Percentiles rank a stretch among this genome's conserved stretches.
These are phyloP conservation scores for Apoda limacodes DNA, from an alignment of 2,888 invertebrate species.

Conservation along the genomic window DNA sequence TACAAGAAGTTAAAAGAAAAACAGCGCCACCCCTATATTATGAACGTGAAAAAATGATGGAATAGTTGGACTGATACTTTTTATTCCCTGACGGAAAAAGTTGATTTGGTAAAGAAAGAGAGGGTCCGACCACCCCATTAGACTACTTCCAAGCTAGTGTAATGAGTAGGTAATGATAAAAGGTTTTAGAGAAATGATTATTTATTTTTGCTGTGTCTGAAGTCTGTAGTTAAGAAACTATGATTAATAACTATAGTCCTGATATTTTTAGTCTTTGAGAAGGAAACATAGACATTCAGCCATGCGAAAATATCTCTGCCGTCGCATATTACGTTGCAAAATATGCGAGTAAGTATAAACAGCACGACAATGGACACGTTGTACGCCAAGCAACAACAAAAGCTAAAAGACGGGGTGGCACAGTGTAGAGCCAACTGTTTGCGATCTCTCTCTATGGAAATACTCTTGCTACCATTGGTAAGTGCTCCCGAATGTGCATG, in stretches of 20 bases:
- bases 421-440: constrained; percentile 22
- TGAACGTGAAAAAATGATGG: constrained; percentile 14
- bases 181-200: constrained; percentile 22
- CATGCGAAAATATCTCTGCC: constrained; percentile 27
- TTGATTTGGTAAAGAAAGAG: constrained; percentile 21
- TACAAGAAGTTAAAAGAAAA: too few species aligned
- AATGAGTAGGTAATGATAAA: constrained; percentile 18
- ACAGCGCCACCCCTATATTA: constrained; percentile 15
- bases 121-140: too few species aligned
- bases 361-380: constrained; percentile 23
- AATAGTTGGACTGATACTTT: constrained; percentile 21
- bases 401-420: constrained; percentile 19
- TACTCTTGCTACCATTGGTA: constrained; percentile 22
- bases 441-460: constrained; percentile 23
- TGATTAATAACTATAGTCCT: constrained; percentile 29
- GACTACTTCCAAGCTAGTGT: constrained; percentile 21
- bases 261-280: constrained; percentile 22
- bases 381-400: constrained; percentile 18
- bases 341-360: constrained; percentile 25
- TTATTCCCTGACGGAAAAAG: constrained; percentile 21
- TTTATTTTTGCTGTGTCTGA: constrained; percentile 29
- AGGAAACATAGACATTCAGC: constrained; percentile 32
- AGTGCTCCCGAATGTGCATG: constrained; percentile 27
- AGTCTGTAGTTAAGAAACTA: constrained; percentile 23
- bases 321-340: constrained; percentile 29